Conservation (phyloP, 23 tunicate species). For the Styela plicata region DNA sequence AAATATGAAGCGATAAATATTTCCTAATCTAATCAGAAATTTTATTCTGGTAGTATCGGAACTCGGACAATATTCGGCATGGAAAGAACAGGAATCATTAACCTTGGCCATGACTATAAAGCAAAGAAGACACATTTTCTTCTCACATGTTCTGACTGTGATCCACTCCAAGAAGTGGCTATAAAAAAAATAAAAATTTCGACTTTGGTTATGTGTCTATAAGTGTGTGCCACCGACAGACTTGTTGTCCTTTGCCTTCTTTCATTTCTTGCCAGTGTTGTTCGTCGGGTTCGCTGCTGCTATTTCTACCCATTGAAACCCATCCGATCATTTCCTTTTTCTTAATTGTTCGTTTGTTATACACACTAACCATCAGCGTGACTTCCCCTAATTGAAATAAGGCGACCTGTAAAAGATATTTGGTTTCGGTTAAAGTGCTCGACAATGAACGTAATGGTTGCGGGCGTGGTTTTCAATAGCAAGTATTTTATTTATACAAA, state of each 20-base stretch:
- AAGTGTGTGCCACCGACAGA: slow-evolving; percentile 96
- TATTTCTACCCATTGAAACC: slow-evolving; percentile 85
- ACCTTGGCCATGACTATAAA: too few relatives aligned
- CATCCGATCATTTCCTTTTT: slow-evolving; percentile 91
- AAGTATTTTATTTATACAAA: too few relatives aligned
- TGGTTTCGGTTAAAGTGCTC: background rate
- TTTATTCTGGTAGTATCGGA: too few relatives aligned
- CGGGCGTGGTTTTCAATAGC: background rate
- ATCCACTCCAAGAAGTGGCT: too few relatives aligned
- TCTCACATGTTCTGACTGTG: too few relatives aligned
- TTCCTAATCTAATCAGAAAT: too few relatives aligned
- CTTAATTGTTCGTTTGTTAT: slow-evolving; percentile 52
- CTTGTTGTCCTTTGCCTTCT: slow-evolving; percentile 59
- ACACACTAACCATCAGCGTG: slow-evolving; percentile 92
- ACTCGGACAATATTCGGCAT: too few relatives aligned
- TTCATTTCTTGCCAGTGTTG: slow-evolving; percentile 97
- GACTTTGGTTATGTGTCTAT: slow-evolving; percentile 44
- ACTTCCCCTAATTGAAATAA: slow-evolving; percentile 86
- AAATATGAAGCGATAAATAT: too few relatives aligned
- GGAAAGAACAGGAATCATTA: too few relatives aligned
- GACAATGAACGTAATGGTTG: background rate
- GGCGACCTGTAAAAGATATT: slow-evolving; percentile 63
- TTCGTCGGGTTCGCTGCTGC: slow-evolving; percentile 78
- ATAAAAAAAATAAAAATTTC: too few relatives aligned
- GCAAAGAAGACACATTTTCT: too few relatives aligned